A percentile compares a stretch with the other conserved stretches of the same genome.
These are phyloP conservation scores for Lypha dubia DNA, from an alignment of 2,888 invertebrate species.

Conservation along the genomic window DNA sequence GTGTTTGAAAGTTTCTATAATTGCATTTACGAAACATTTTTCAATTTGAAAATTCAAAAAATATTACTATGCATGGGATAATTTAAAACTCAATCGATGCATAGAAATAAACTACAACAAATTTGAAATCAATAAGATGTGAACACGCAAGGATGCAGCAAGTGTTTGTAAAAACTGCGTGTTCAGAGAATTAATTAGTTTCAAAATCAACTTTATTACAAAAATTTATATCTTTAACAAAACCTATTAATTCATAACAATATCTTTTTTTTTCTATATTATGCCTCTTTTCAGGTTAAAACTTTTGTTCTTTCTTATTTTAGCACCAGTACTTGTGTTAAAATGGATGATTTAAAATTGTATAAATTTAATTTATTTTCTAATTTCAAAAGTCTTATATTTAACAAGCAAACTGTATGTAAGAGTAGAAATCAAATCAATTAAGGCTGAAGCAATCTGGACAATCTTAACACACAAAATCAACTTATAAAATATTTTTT, in stretches of 20 bases:
- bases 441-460: slow-evolving; percentile 69
- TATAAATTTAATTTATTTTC: no score
- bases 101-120: not conserved
- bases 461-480: slow-evolving; percentile 57
- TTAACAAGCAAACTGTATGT: slow-evolving; percentile 22
- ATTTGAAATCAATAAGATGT: not conserved
- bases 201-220: no score
- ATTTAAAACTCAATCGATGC: not conserved
- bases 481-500: slow-evolving; percentile 52
- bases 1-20: slow-evolving; percentile 25
- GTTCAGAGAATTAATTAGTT: not conserved
- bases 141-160: not conserved
- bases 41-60: not conserved
- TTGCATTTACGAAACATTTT: slow-evolving; percentile 23
- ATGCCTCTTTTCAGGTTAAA: not conserved
- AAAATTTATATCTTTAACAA: no score
- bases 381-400: not conserved
- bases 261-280: not conserved
- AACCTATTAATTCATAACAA: no score
- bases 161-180: no score
- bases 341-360: no score
- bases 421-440: slow-evolving; percentile 45
- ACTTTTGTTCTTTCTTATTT: not conserved
- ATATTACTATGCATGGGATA: not conserved
- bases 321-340: not conserved